phyloP scores from a whole-genome alignment of 2,113 vertebrate genomes.

The Heteronetta atricapilla region DNA sequence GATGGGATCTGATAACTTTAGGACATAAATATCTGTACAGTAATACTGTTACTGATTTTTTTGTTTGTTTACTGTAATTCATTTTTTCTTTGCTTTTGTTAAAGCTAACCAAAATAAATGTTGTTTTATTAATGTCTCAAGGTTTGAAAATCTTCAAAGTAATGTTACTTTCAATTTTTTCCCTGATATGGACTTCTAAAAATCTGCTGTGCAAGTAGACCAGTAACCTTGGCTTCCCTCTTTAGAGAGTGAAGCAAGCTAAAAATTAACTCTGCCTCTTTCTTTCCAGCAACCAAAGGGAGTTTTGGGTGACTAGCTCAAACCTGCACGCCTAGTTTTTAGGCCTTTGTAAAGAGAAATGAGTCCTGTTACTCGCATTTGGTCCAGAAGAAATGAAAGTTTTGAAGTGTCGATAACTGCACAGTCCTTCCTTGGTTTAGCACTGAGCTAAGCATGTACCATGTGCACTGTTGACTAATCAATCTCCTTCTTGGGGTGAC shows the following conservation, averaged over 20 bases:
- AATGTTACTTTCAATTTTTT: neutral
- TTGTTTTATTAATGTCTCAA: neutral
- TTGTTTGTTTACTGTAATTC: neutral
- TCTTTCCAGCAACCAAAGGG: neutral
- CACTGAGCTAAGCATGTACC: neutral
- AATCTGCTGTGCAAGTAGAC: neutral
- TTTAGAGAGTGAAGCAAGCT: neutral
- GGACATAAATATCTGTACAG: neutral
- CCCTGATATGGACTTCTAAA: neutral
- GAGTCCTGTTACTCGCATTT: neutral
- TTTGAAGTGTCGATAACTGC: neutral
- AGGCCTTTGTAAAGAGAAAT: neutral
- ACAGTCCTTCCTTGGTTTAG: neutral
- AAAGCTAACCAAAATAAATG: neutral
- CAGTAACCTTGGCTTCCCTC: neutral
- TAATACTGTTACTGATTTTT: neutral
- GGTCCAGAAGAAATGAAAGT: neutral
- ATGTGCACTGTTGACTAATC: neutral
- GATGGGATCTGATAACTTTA: conserved; percentile 7
- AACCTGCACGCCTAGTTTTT: neutral
- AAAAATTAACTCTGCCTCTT: neutral
- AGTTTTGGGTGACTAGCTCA: neutral
- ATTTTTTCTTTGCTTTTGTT: neutral
- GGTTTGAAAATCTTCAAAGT: neutral
- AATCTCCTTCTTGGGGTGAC: neutral